Percentiles rank a stretch among this genome's conserved stretches.
phyloP scores from a whole-genome alignment of 2,888 invertebrate species.

The Lithophane socia region DNA sequence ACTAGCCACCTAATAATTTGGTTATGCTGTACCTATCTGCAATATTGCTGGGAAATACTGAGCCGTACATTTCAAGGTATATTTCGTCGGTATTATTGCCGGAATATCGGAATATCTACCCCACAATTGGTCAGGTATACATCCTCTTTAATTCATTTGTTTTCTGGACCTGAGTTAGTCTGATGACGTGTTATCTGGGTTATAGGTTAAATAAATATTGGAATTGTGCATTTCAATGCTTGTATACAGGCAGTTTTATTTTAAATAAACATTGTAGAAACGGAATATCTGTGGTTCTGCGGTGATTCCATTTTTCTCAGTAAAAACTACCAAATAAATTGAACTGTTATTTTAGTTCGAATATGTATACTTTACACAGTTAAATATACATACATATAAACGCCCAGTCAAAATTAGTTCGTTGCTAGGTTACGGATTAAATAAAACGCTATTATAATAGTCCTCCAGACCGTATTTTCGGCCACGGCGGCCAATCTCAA shows the following conservation, averaged over 20 bases:
- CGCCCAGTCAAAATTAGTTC: constrained; percentile 7
- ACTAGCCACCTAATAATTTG: constrained; percentile 26
- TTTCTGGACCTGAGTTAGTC: background rate
- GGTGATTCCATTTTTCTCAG: background rate
- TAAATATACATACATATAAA: constrained; percentile 20
- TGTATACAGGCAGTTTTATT: background rate
- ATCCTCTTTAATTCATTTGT: constrained; percentile 8
- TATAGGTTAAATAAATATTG: constrained; percentile 5
- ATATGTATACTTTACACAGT: too few species aligned
- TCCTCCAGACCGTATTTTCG: too few species aligned
- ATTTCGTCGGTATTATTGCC: constrained; percentile 14
- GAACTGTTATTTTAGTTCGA: constrained; percentile 1
- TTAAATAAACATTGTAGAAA: constrained; percentile 8
- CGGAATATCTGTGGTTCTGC: background rate
- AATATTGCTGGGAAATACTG: constrained; percentile 18
- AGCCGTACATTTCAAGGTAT: constrained; percentile 11
- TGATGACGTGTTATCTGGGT: background rate
- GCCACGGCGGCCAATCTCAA: too few species aligned
- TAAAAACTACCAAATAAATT: constrained; percentile 18
- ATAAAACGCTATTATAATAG: constrained; percentile 39
- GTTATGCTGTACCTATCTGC: constrained; percentile 27
- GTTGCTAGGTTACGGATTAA: constrained; percentile 38
- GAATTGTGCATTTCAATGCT: constrained; percentile 8
- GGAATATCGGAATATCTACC: constrained; percentile 21
- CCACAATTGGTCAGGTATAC: background rate